Conservation (phyloP, 2,888 invertebrate genomes). For the Eristalis intricaria region DNA sequence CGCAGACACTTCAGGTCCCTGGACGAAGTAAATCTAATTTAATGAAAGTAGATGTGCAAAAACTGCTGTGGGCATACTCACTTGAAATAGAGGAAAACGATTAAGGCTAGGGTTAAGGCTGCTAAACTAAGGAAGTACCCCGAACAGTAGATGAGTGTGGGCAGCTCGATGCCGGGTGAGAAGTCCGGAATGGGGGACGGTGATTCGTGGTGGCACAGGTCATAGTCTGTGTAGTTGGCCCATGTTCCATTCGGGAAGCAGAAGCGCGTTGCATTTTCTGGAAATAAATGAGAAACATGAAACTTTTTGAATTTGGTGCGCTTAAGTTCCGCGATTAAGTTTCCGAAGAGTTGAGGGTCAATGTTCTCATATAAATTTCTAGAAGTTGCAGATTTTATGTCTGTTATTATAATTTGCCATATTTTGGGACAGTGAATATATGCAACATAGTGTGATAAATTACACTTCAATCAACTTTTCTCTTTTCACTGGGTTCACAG, state of each 20-base stretch:
- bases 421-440: too few species aligned
- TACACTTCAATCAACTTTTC: too few species aligned
- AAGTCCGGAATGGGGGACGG: conserved; percentile 83
- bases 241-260: conserved; percentile 91
- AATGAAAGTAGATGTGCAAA: neutral
- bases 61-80: conserved; percentile 82
- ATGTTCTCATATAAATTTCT: too few species aligned
- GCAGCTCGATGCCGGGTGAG: conserved; percentile 82
- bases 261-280: conserved; percentile 92
- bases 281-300: conserved; percentile 62
- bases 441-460: too few species aligned
- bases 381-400: too few species aligned
- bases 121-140: conserved; percentile 93
- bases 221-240: conserved; percentile 90
- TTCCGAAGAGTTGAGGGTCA: too few species aligned
- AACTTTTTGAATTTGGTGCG: neutral
- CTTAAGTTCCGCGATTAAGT: too few species aligned
- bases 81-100: conserved; percentile 95
- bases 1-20: conserved; percentile 95
- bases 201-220: conserved; percentile 84
- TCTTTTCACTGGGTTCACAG: too few species aligned
- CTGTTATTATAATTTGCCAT: too few species aligned
- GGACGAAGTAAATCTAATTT: conserved; percentile 6
- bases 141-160: conserved; percentile 89
- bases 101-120: conserved; percentile 90